Base-by-base conservation (phyloP, 2,888 invertebrate genomes). In the Melikaiella ostensackeni region DNA sequence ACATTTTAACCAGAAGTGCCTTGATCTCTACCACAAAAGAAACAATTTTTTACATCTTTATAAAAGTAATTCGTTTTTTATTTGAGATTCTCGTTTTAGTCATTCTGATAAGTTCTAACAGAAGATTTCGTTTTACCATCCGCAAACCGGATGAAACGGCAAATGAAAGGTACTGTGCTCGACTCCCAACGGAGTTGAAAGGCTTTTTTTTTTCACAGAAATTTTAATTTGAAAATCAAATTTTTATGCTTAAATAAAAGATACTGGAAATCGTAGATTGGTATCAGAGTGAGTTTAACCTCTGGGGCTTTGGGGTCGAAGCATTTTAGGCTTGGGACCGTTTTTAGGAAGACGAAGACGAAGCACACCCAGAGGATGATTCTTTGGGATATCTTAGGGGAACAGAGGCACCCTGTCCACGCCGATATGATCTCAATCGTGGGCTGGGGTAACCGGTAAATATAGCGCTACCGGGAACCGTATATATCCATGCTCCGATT, bases 361-460 rank as follows among this genome's bases (percentile, higher is more conserved):
- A 73, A 74, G 79, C 76, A 75, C 75, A 76, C 75, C 77, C 57
- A 63, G 79, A 77, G 66, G 64, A 77, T 75, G 73, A 75, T 78
- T 76, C 66, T 66, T 13, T 57, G 42, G 38, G 76, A 77, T 77
- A 75, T 79, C 76, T 57, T 75, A 50, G 46, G 38, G 76, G 74
- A 83, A 86, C 86, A 86, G 86, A 80, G 86, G 80, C 81, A 81
- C 83, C 81, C 86, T 87, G 89, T 88, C 86, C 82, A 79, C 83
- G 81, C 85, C 85, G 85, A 87, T 87, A 87, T 86, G 84, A 87
- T 87, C 87, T 85, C 85, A 84, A 86, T 86, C 86, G 86, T 84
- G 81, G 81, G 75, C 80, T 81, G 82, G 81, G 81, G 79, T 80
- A 81, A 82, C 83, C 81, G 83, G 83, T 86, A 86, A 86, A 87